Percentiles rank a stretch among this genome's conserved stretches.
Conservation (phyloP, 2,797 vertebrate genomes). For the Cynopterus sphinx region DNA sequence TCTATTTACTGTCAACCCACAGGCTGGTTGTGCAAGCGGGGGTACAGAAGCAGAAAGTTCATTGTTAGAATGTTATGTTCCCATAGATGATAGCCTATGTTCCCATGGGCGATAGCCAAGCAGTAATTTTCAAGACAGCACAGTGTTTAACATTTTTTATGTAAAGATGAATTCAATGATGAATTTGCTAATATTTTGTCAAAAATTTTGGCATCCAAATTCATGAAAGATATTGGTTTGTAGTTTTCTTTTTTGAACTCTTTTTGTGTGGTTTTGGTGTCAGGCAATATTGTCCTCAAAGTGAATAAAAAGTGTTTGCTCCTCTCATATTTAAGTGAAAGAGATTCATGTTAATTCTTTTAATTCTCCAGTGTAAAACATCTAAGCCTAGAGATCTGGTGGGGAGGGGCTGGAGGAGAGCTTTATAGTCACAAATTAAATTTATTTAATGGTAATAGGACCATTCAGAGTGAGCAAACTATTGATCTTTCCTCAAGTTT, state of each 20-base stretch:
- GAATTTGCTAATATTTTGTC: background rate
- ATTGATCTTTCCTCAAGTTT: background rate
- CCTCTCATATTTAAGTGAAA: background rate
- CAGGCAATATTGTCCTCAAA: background rate
- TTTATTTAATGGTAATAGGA: background rate
- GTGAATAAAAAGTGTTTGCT: background rate
- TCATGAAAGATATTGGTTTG: background rate
- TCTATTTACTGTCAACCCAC: no score
- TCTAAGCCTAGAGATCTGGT: background rate
- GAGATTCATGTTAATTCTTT: background rate
- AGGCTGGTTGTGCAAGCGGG: no score
- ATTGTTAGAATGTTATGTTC: no score
- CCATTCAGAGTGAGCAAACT: background rate
- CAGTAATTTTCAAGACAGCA: no score
- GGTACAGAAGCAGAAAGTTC: no score
- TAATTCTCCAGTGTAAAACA: background rate
- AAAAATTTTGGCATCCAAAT: background rate
- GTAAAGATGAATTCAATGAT: background rate
- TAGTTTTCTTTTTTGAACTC: background rate
- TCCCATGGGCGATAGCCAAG: no score
- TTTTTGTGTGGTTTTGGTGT: background rate
- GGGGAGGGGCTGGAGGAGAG: fast-evolving
- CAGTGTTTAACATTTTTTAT: background rate
- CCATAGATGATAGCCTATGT: no score
- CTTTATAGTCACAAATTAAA: background rate